These are phyloP conservation scores for Oncorhynchus nerka DNA, from an alignment of 2,113 vertebrate genomes.

Conservation along the genomic window DNA sequence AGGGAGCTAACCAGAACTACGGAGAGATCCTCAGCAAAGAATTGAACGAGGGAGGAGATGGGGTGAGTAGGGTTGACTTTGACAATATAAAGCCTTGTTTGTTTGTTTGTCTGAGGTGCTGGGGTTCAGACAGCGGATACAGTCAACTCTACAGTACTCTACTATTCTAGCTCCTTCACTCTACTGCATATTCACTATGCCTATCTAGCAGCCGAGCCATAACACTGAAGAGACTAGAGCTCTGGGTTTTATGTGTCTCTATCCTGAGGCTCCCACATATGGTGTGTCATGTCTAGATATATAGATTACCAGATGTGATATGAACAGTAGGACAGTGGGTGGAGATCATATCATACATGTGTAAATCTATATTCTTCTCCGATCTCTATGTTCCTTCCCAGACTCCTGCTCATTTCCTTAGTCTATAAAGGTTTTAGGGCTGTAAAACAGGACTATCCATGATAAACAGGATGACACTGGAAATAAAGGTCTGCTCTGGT, in stretches of 20 bases:
- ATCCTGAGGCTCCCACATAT: too few species aligned
- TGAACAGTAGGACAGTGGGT: background rate
- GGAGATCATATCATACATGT: background rate
- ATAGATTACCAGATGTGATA: constrained; percentile 3
- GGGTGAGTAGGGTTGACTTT: constrained; percentile 44
- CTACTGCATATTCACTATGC: too few species aligned
- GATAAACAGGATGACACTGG: background rate
- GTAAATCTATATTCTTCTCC: background rate
- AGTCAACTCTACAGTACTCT: background rate
- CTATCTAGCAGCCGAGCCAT: background rate
- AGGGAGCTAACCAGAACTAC: constrained; percentile 50
- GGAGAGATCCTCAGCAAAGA: constrained; percentile 32
- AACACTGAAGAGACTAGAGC: constrained; percentile 42
- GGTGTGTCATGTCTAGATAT: background rate
- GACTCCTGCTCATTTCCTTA: background rate
- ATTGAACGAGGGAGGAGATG: constrained; percentile 14
- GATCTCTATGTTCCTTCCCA: background rate
- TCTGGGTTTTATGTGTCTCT: background rate
- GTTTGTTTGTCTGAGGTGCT: constrained; percentile 33
- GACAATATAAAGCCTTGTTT: constrained; percentile 22
- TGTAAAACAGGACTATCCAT: background rate
- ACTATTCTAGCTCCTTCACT: background rate
- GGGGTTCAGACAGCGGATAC: too few species aligned
- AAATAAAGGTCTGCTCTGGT: background rate
- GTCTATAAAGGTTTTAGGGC: background rate